Evolutionary conservation across 2,113 vertebrate genomes (phyloP).

Genomic region (Tursiops truncatus): DNA sequence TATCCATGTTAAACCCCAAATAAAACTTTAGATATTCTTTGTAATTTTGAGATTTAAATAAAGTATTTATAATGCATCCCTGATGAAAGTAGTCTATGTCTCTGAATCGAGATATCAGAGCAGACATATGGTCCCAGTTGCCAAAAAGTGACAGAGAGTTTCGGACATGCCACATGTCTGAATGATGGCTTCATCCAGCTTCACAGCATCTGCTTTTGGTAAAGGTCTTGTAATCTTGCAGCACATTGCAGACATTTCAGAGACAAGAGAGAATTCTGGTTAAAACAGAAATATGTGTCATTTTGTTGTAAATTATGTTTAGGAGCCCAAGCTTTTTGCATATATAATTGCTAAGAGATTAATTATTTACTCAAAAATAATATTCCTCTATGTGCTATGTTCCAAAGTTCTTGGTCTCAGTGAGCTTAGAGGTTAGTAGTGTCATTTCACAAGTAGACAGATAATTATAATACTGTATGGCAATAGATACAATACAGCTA

Average conservation of each 20-base stretch:
- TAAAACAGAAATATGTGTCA: constrained; percentile 48
- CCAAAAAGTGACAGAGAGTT: constrained; percentile 50
- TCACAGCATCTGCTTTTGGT: constrained; percentile 72
- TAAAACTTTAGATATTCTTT: background rate
- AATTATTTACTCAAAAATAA: background rate
- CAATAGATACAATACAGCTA: background rate
- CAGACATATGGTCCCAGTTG: background rate
- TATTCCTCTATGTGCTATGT: background rate
- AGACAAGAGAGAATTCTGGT: constrained; percentile 34
- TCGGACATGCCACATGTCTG: constrained; percentile 36
- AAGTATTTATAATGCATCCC: constrained; percentile 19
- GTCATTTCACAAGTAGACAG: background rate
- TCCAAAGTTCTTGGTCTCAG: background rate
- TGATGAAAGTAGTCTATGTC: constrained; percentile 4
- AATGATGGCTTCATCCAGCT: constrained; percentile 59
- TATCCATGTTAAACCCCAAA: background rate
- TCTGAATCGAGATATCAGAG: constrained; percentile 32
- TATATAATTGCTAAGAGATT: background rate
- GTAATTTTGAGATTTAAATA: constrained; percentile 22
- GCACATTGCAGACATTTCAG: constrained; percentile 27
- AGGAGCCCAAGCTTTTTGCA: background rate
- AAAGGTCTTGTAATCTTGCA: constrained; percentile 60
- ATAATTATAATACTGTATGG: background rate
- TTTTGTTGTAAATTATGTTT: constrained; percentile 41
- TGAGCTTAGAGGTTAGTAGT: background rate